These are phyloP conservation scores for Theristus sp. DNA, from an alignment of 2,888 invertebrate species.

Conservation along the genomic window DNA sequence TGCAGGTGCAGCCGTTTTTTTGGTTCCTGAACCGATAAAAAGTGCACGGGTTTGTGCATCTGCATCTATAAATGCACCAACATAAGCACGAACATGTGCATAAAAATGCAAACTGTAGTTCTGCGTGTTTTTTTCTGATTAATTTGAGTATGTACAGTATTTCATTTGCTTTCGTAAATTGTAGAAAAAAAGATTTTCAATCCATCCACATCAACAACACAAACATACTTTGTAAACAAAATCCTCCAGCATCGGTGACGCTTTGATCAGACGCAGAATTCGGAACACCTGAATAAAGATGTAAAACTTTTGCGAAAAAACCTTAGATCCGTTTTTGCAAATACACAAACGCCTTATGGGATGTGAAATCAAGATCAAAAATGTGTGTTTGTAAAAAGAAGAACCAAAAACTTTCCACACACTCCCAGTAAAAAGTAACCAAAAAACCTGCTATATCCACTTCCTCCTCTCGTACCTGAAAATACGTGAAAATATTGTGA, in stretches of 20 bases:
- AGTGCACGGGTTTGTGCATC: too few species aligned
- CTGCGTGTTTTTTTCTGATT: too few species aligned
- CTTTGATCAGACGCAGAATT: conserved; percentile 84
- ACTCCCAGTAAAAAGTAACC: too few species aligned
- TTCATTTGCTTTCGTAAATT: not conserved
- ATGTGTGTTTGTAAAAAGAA: too few species aligned
- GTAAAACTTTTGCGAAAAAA: conserved; percentile 1
- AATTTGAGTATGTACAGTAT: too few species aligned
- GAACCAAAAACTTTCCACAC: too few species aligned
- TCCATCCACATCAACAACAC: not conserved
- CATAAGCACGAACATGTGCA: too few species aligned
- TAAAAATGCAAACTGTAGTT: too few species aligned
- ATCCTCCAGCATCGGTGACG: conserved; percentile 92
- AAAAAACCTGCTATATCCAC: too few species aligned
- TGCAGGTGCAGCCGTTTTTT: too few species aligned
- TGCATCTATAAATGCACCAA: too few species aligned
- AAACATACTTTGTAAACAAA: conserved; percentile 46
- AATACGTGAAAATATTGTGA: conserved; percentile 80
- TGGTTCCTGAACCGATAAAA: too few species aligned
- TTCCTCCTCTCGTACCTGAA: conserved; percentile 48
- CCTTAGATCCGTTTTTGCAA: not conserved
- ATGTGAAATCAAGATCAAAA: not conserved
- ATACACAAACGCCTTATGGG: conserved; percentile 4
- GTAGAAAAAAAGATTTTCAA: not conserved
- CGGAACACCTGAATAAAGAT: conserved; percentile 53